phyloP scores from a whole-genome alignment of 2,888 invertebrate species.

The Aporophyla lueneburgensis region DNA sequence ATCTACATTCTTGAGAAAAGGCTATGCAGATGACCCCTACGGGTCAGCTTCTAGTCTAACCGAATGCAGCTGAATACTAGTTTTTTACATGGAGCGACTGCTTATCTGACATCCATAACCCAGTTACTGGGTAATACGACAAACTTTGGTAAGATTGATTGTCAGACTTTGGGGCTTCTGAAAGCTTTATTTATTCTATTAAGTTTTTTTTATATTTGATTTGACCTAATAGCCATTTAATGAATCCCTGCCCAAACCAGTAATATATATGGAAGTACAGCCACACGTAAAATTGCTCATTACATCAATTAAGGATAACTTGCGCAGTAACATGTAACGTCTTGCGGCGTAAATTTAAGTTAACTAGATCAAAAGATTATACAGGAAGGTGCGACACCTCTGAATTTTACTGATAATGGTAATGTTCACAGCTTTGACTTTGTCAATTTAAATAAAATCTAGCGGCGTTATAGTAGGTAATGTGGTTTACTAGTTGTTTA shows the following conservation, averaged over 20 bases:
- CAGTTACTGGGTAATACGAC: too few species aligned
- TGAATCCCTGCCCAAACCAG: neutral
- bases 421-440: constrained; percentile 10
- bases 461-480: neutral
- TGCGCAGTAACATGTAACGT: neutral
- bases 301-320: neutral
- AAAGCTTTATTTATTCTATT: too few species aligned
- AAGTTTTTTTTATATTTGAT: neutral
- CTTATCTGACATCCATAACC: too few species aligned
- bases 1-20: too few species aligned
- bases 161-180: too few species aligned
- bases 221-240: neutral
- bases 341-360: constrained; percentile 25
- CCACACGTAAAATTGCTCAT: neutral
- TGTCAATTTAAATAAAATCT: constrained; percentile 29
- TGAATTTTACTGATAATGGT: constrained; percentile 23
- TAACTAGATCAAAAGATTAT: constrained; percentile 13
- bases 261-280: neutral
- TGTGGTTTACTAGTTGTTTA: neutral
- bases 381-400: neutral
- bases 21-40: too few species aligned
- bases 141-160: too few species aligned
- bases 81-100: too few species aligned
- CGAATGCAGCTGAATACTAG: too few species aligned
- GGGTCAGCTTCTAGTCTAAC: too few species aligned